Evolutionary conservation across 2,113 vertebrate genomes (phyloP).

Genomic region (Peromyscus californicus): DNA sequence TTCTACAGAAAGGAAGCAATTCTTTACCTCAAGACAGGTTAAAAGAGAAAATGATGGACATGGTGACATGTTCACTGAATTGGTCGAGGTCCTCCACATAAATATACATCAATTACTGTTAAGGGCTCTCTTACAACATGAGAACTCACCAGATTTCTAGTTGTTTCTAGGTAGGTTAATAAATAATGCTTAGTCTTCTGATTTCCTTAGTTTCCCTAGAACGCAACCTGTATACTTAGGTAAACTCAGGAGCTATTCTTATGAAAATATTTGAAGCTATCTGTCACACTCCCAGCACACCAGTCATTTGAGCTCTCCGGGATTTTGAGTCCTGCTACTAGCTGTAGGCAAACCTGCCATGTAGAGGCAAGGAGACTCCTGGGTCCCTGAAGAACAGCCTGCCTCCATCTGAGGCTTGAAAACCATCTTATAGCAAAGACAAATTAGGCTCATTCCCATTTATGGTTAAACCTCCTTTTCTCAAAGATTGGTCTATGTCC

Average conservation of each 20-base stretch:
- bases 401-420: background rate
- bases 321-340: background rate
- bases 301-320: background rate
- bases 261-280: background rate
- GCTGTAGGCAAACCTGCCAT: background rate
- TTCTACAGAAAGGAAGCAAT: conserved; percentile 28
- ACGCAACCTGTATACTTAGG: background rate
- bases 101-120: background rate
- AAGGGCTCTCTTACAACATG: background rate
- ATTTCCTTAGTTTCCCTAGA: background rate
- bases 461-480: background rate
- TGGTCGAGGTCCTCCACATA: background rate
- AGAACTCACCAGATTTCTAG: background rate
- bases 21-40: background rate
- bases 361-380: background rate
- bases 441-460: background rate
- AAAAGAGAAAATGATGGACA: conserved; percentile 43
- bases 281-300: background rate
- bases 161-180: background rate
- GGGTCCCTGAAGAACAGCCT: background rate
- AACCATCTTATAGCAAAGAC: background rate
- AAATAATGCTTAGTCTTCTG: background rate
- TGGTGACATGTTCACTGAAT: background rate
- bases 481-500: background rate
- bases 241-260: background rate